A percentile compares a stretch with the other conserved stretches of the same genome.
phyloP scores from a whole-genome alignment of 1,140 invertebrate species.

The Monochamus saltuarius region DNA sequence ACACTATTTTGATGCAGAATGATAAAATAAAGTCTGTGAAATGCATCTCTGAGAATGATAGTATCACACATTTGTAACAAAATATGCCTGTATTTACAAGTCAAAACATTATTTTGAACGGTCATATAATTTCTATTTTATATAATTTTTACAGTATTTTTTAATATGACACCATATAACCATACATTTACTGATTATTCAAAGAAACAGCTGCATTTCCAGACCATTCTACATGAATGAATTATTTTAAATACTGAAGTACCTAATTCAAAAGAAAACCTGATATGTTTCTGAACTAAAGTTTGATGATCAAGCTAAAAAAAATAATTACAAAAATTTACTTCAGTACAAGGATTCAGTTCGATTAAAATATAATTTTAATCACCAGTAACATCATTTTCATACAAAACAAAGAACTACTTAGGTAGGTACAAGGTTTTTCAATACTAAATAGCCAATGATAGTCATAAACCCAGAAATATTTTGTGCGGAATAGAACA shows the following conservation, averaged over 20 bases:
- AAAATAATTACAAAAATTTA: no score
- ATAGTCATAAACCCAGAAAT: no score
- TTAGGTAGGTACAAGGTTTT: no score
- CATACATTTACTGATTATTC: neutral
- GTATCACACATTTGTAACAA: conserved; percentile 11
- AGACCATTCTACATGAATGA: neutral
- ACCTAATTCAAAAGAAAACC: neutral
- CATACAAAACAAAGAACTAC: no score
- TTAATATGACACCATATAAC: neutral
- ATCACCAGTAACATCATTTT: no score
- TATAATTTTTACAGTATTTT: neutral
- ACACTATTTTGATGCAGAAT: neutral
- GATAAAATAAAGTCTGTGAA: conserved; percentile 1
- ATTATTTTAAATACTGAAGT: neutral
- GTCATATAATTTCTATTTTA: neutral
- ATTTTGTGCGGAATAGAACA: no score
- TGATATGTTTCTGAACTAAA: no score
- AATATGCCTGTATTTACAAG: conserved; percentile 6
- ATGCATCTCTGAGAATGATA: conserved; percentile 13
- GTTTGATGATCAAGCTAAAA: no score
- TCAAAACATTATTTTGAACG: conserved; percentile 1
- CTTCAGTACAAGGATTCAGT: no score
- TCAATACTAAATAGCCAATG: no score
- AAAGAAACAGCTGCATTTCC: neutral
- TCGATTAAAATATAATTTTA: no score